A percentile compares a stretch with the other conserved stretches of the same genome.
Evolutionary conservation across 2,113 vertebrate species (phyloP).

Genomic region (Sebastes schlegelii): DNA sequence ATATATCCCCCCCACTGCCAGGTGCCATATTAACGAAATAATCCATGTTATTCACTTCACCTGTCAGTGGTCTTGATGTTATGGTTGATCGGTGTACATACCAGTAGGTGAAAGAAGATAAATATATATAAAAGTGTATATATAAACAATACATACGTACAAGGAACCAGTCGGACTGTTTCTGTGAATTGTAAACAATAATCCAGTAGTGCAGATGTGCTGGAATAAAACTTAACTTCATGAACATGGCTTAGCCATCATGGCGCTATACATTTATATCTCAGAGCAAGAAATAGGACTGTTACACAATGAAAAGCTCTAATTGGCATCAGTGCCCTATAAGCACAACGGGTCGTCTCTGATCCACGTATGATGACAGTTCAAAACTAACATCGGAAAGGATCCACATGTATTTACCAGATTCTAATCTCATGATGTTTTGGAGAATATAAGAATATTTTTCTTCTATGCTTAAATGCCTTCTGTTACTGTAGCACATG

Average conservation of each 20-base stretch:
- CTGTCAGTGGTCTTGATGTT: no score
- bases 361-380: constrained; percentile 6
- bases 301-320: constrained; percentile 23
- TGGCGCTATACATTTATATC: background rate
- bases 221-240: constrained; percentile 3
- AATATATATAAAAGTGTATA: no score
- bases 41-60: no score
- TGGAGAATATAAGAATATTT: background rate
- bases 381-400: constrained; percentile 13
- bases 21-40: no score
- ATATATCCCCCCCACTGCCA: no score
- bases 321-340: background rate
- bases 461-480: background rate
- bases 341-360: constrained; percentile 9
- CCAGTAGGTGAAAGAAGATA: no score
- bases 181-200: no score
- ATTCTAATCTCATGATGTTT: constrained; percentile 16
- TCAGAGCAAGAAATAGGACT: constrained; percentile 1
- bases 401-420: constrained; percentile 1
- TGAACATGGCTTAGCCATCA: background rate
- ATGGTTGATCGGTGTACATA: no score
- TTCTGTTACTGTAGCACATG: constrained; percentile 10
- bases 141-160: no score
- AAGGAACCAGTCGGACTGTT: no score
- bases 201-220: no score